Conservation (phyloP, 2,113 vertebrate species). For the Syngnathus floridae region DNA sequence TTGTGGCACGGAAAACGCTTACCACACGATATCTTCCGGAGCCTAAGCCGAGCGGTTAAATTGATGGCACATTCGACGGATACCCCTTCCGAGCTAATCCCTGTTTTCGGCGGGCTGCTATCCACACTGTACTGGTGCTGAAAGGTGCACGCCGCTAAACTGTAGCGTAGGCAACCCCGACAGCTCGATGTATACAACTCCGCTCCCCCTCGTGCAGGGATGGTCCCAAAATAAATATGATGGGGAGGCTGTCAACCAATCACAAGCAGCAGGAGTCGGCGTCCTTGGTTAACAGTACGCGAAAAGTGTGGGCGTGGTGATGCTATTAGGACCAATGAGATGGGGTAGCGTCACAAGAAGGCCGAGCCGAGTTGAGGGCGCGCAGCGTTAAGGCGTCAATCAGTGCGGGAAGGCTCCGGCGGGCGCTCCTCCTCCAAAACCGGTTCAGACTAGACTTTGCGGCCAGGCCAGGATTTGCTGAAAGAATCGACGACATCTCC, state of each 20-base stretch:
- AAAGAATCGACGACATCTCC: constrained; percentile 22
- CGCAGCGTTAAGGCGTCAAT: constrained; percentile 39
- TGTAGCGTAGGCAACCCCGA: constrained; percentile 35
- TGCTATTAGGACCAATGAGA: constrained; percentile 39
- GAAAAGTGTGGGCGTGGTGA: constrained; percentile 23
- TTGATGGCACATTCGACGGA: constrained; percentile 30
- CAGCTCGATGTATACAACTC: constrained; percentile 71
- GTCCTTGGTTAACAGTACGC: constrained; percentile 17
- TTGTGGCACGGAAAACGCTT: constrained; percentile 32
- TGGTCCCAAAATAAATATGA: constrained; percentile 46
- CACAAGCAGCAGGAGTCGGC: background rate
- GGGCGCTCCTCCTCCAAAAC: constrained; percentile 67
- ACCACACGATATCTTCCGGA: background rate
- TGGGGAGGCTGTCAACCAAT: constrained; percentile 47
- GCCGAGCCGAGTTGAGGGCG: constrained; percentile 20
- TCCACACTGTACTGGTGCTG: constrained; percentile 69
- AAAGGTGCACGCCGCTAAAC: constrained; percentile 59
- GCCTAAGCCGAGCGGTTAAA: constrained; percentile 24
- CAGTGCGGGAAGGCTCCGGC: constrained; percentile 50
- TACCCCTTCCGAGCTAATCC: background rate
- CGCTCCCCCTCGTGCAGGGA: constrained; percentile 41
- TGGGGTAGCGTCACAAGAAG: background rate
- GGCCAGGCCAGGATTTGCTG: constrained; percentile 39
- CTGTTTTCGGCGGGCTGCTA: constrained; percentile 51
- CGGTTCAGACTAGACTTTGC: constrained; percentile 75